Evolutionary conservation across 2,888 invertebrate species (phyloP), one percentile per base, ranked within the genome.

Genomic region (Belgica antarctica): DNA sequence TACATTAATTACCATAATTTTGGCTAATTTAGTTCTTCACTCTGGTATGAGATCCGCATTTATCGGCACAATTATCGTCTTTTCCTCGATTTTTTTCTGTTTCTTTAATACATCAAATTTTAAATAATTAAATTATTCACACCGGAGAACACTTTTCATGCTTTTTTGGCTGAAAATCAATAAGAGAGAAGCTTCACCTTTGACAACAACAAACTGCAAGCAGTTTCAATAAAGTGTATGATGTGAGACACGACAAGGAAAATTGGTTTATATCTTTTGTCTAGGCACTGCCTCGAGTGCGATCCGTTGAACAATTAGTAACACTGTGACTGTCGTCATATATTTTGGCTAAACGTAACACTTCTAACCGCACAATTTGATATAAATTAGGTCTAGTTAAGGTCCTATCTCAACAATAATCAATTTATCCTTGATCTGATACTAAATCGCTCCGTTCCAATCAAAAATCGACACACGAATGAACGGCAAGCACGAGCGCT

Each of bases 331-430:
- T 12, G 10, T 41, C 2, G 7, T 52, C 2, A 22, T 52, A 52
- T 22, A 19, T 52, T n/a, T 52, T 52, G 10, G 17, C 52, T 24
- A 52, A 52, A 22, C 52, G n/a, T 59, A 59, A 59, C 25, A 25
- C 59, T 59, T n/a, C 27, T 8, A 24, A 59, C 27, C 27, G n/a
- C 27, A 27, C 52, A 10, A 27, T 68, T 68, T 68, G 34, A 68
- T 68, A 25, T n/a, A 57, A 68, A 57, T 68, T 57, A 34, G 1
- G 41, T 15, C 22, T 19, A 8, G n/a, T 57, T 57, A 52, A 68
- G 46, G 68, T 68, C 68, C 68, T 68, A 68, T 68, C 68, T 57
- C 68, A 68, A 68, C 68, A 62, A 68, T 68, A 68, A 68, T 68
- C 68, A 68, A 68, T 68, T 68, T 68, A 47, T 46, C 28, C 68